Base-by-base conservation (phyloP, 2,888 invertebrate species). In the Hirtodrosophila duncani region DNA sequence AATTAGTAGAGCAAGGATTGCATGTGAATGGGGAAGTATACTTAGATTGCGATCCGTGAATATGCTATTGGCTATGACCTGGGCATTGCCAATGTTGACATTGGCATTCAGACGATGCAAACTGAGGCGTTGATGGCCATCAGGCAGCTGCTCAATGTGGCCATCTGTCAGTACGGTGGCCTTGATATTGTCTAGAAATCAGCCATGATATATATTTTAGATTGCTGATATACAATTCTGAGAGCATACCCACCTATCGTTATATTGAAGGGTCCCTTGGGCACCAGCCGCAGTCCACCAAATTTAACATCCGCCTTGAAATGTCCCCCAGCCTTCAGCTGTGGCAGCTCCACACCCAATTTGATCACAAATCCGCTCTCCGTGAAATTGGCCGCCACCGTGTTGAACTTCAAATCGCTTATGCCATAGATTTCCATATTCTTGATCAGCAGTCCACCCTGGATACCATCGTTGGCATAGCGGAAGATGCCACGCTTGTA, bases 251-350 rank as follows among this genome's bases (percentile, higher is more conserved):
- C 83, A 92, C 92, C 89, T 88, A 91, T 89, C 31, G 89, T 89
- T 7, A 89, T 87, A 66, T 89, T 89, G 71, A 90, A 90, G 9
- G 87, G 84, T 18, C 91, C 91, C 56, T 88, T 88, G 26, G 92
- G 91, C 60, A 89, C 89, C 56, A 93, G 81, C 46, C 89, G 89
- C 65, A 92, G 86, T 2, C 89, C 87, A 36, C 91, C 91, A 60
- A 92, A 88, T 42, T 88, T 87, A 4, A 92, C 92, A 59, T 91
- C 89, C 2, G 90, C 91, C 67, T 89, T 88, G 81, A 91, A 92
- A 16, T 89, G 86, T 2, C 92, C 91, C 23, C 88, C 89, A 1
- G 91, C 86, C 30, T 87, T 83, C 1, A 91, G 81, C 63, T 87
- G 87, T 0, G 91, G 91, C 30, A 90, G 83, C 20, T 88, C 88